These are phyloP conservation scores for Ranitomeya variabilis DNA, from an alignment of 2,113 vertebrate genomes.

Conservation along the genomic window DNA sequence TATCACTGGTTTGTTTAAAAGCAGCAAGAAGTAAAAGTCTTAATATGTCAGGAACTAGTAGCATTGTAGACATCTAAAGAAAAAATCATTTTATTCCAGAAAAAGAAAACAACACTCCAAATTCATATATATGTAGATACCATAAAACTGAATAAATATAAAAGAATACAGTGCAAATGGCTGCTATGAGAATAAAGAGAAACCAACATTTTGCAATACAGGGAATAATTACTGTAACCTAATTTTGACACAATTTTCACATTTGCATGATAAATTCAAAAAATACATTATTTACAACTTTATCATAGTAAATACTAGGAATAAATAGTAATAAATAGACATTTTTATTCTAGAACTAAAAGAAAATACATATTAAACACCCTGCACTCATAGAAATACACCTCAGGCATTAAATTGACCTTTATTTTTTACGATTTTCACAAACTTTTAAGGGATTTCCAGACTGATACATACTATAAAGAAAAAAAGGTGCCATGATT, in stretches of 20 bases:
- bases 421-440: constrained; percentile 2
- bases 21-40: background rate
- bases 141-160: constrained; percentile 20
- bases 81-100: background rate
- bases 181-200: constrained; percentile 21
- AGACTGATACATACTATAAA: constrained; percentile 46
- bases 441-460: background rate
- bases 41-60: background rate
- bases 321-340: constrained; percentile 54
- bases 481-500: background rate
- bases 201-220: constrained; percentile 57
- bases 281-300: constrained; percentile 60
- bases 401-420: background rate
- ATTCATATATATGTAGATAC: constrained; percentile 12
- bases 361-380: constrained; percentile 7
- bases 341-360: background rate
- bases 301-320: constrained; percentile 66
- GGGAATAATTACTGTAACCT: constrained; percentile 63
- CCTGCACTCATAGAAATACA: constrained; percentile 30
- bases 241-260: constrained; percentile 63
- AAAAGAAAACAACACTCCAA: constrained; percentile 29
- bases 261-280: constrained; percentile 53
- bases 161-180: background rate
- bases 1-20: background rate
- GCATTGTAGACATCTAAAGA: background rate